Base-by-base conservation (phyloP, 2,797 vertebrate genomes). In the Acanthurus tractus region DNA sequence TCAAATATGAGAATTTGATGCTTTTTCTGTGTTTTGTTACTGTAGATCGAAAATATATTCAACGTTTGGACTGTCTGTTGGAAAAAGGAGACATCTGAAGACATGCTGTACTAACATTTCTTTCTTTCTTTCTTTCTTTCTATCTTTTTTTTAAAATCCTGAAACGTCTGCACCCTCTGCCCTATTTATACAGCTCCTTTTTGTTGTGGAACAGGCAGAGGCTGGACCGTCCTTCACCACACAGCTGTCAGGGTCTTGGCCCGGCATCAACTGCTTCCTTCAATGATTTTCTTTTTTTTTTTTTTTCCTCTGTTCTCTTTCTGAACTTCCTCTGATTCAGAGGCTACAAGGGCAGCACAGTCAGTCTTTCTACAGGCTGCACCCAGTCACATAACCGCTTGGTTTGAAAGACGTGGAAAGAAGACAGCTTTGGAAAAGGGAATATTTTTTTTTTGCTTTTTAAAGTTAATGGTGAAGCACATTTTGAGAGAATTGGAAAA, bases 161-260 rank as follows among this genome's bases (percentile, higher is more conserved):
- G 53, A 53, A n/a, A 59, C 2, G 12, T 20, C 70, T 56, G 61
- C 45, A 55, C 45, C 49, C 52, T 78, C 56, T 83, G 71, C 10
- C 52, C 58, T 67, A 36, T 20, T 46, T 52, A 50, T 54, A 40
- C 79, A 81, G 76, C 6, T 70, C 22, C 4, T 67, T 23, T 76
- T 63, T 79, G 78, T 72, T 67, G 25, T 71, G 12, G 59, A 53
- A 48, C 70, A 1, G 61, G 50, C 67, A 46, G 66, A 36, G 58
- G 59, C 80, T 10, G 44, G 57, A 45, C 38, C 10, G 75, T 76
- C 74, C 77, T 86, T 82, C 65, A 70, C n/a, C 48, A 44, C 83
- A 76, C 87, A 89, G 89, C 84, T 88, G 83, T 79, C 78, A 55
- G 59, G 70, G 59, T 67, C 68, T 63, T 87, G 84, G 71, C 83